phyloP scores from a whole-genome alignment of 2,888 invertebrate species.

The Empis stercorea region DNA sequence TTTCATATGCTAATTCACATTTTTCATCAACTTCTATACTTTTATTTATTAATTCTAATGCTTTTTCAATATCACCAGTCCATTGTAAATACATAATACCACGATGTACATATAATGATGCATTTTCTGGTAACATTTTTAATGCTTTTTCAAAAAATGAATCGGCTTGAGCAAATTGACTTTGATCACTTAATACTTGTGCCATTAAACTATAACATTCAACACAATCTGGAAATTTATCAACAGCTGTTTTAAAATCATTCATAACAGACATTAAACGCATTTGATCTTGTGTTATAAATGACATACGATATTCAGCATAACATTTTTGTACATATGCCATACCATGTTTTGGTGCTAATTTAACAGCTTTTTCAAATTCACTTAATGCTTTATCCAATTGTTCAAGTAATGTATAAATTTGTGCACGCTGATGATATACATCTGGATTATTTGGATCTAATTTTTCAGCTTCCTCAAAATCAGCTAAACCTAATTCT shows the following conservation, averaged over 20 bases:
- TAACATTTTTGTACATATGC: slow-evolving; percentile 85
- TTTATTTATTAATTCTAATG: slow-evolving; percentile 61
- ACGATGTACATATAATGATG: slow-evolving; percentile 75
- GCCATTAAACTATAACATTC: slow-evolving; percentile 84
- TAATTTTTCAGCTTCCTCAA: slow-evolving; percentile 59
- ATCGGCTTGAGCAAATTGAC: slow-evolving; percentile 73
- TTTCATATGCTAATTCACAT: slow-evolving; percentile 92
- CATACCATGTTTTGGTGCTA: slow-evolving; percentile 74
- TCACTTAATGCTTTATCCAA: slow-evolving; percentile 69
- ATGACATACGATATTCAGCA: slow-evolving; percentile 65
- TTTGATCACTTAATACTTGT: slow-evolving; percentile 77
- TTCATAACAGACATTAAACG: slow-evolving; percentile 51
- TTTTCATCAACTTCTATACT: slow-evolving; percentile 80
- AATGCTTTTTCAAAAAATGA: slow-evolving; percentile 67
- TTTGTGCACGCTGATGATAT: slow-evolving; percentile 86
- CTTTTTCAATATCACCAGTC: slow-evolving; percentile 68
- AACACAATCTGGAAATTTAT: slow-evolving; percentile 68
- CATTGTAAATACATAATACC: slow-evolving; percentile 74
- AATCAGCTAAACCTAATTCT: slow-evolving; percentile 64
- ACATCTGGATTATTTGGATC: slow-evolving; percentile 77
- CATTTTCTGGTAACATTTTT: slow-evolving; percentile 71
- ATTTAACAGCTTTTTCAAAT: slow-evolving; percentile 66
- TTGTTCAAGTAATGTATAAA: slow-evolving; percentile 68
- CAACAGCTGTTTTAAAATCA: slow-evolving; percentile 61
- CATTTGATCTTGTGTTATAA: slow-evolving; percentile 45